These are phyloP conservation scores for Pituophis catenifer DNA, from an alignment of 2,113 vertebrate species.

Conservation along the genomic window DNA sequence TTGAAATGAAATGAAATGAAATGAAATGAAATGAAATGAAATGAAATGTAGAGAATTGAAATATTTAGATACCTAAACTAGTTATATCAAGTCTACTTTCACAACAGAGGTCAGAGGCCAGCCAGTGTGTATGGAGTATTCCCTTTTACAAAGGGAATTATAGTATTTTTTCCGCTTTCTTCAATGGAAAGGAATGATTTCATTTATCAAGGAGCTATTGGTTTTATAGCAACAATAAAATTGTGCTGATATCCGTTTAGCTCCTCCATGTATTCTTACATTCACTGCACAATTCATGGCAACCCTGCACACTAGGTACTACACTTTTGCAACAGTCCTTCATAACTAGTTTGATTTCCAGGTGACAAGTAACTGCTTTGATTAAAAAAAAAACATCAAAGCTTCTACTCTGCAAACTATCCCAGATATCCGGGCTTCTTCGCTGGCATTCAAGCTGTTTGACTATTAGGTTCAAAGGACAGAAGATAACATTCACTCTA, in stretches of 20 bases:
- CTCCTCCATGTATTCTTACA: not conserved
- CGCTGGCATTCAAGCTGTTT: not conserved
- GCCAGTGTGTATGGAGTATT: not conserved
- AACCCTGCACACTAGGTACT: not conserved
- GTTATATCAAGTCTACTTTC: not conserved
- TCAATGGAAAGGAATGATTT: not conserved
- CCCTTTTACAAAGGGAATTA: not conserved
- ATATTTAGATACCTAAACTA: constrained; percentile 10
- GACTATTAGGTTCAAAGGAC: not conserved
- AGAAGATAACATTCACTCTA: not conserved
- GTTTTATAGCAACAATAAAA: not conserved
- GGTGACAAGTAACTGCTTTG: not conserved
- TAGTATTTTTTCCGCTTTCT: not conserved
- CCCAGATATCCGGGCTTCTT: not conserved
- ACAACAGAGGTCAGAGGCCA: not conserved
- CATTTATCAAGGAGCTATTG: not conserved
- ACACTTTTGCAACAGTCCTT: not conserved
- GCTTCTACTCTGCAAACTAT: not conserved
- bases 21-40: too few relatives aligned
- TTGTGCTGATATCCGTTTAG: not conserved
- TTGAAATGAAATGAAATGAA: not conserved
- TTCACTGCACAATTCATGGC: not conserved
- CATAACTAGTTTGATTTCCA: not conserved
- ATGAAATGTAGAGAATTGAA: not conserved
- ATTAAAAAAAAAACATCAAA: not conserved